A percentile compares a stretch with the other conserved stretches of the same genome.
phyloP scores from a whole-genome alignment of 2,888 invertebrate genomes.

The Dilophus febrilis region DNA sequence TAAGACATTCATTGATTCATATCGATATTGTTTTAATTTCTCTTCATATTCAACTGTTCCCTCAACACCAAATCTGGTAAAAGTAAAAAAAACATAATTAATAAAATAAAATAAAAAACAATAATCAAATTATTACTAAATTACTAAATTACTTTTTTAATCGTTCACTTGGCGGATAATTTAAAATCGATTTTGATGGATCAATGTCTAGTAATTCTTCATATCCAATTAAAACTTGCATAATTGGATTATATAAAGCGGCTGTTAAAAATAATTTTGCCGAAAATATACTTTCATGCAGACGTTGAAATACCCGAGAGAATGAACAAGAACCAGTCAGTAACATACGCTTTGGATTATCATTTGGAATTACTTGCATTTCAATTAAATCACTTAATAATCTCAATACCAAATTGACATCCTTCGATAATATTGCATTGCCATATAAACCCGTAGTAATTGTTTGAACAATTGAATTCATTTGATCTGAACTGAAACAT shows the following conservation, averaged over 20 bases:
- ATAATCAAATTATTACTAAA: background rate
- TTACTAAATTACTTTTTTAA: constrained; percentile 39
- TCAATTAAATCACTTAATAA: constrained; percentile 49
- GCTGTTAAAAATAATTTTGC: constrained; percentile 87
- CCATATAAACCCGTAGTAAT: constrained; percentile 49
- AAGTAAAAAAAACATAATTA: constrained; percentile 32
- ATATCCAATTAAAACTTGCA: constrained; percentile 77
- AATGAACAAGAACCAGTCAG: constrained; percentile 77
- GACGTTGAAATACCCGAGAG: constrained; percentile 66
- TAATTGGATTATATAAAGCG: constrained; percentile 78
- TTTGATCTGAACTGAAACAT: constrained; percentile 21
- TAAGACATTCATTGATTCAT: constrained; percentile 61
- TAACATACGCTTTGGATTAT: constrained; percentile 53
- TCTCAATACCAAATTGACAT: constrained; percentile 48
- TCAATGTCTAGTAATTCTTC: constrained; percentile 86
- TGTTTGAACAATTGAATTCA: constrained; percentile 25
- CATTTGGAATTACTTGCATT: constrained; percentile 50
- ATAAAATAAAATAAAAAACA: constrained; percentile 2
- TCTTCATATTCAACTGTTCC: constrained; percentile 53
- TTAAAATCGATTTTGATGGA: constrained; percentile 53
- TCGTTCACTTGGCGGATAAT: constrained; percentile 20
- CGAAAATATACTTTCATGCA: constrained; percentile 77
- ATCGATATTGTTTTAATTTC: constrained; percentile 61
- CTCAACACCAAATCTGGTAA: constrained; percentile 64
- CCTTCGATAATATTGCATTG: constrained; percentile 56